Evolutionary conservation across 2,113 vertebrate species (phyloP), one percentile per base, ranked within the genome.

Genomic region (Gambusia holbrooki): DNA sequence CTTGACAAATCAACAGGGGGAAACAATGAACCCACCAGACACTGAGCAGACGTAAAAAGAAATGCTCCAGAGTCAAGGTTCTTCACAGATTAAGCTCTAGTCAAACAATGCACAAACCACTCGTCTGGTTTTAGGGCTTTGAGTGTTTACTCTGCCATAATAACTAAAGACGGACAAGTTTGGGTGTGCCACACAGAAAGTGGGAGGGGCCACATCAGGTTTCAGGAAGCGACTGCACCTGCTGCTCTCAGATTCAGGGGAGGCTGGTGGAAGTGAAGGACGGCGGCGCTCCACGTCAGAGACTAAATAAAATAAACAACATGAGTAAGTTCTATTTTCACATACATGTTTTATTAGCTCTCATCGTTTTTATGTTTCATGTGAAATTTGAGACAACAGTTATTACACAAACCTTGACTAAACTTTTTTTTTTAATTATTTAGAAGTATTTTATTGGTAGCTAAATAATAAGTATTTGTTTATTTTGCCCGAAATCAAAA

Each of bases 181-280:
- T 64, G 85, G 91, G 91, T 83, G 88, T 87, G 84, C 80, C 73
- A 0, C 71, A 25, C 33, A 15, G 61, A 60, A 33, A 71, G 84
- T 81, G 90, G 92, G 90, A 74, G 87, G 77, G 12, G n/a, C 22
- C 51, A 9, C 45, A 29, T 2, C 17, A 32, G 12, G 82, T 86
- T 84, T 82, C 88, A 85, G 85, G 84, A 87, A 90, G 87, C 9
- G 35, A 37, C 33, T 29, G 79, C 73, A 77, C 86, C 88, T 84
- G 79, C 35, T 12, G 25, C 19, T 58, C 62, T 28, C 17, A 27
- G 54, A 69, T 28, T 83, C 80, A 79, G 0, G 69, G 61, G 67
- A 72, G 40, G 81, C 76, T 25, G 0, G 42, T 4, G 10, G 19
- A 48, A 45, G 86, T 19, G 62, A 66, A 72, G 62, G 37, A 71